Evolutionary conservation across 1,140 invertebrate species (phyloP), one percentile per base, ranked within the genome.

Genomic region (Bombus consobrinus): DNA sequence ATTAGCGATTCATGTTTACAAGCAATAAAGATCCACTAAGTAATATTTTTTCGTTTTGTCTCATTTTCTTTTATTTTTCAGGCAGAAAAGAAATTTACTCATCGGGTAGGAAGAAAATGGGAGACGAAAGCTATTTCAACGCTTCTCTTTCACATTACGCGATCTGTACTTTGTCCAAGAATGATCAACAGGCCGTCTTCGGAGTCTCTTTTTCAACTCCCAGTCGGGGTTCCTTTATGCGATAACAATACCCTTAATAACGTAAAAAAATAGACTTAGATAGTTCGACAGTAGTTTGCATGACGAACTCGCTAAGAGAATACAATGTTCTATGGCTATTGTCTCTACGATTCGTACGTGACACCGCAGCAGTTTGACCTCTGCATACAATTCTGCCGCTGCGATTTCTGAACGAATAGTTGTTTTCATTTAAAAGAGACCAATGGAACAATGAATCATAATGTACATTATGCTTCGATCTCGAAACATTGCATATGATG

Each of bases 161-260:
- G 6, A 22, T 10, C 12, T 25, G 18, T 72, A 41, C 37, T 22
- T n/a, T 0, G 80, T 18, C n/a, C 37, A 34, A 39, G 32, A 73
- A 81, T 73, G 69, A 62, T 47, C 34, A 68, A 81, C 66, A 71
- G 68, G 25, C 53, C 80, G 53, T 3, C n/a, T 37, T 34, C 69
- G 12, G 34, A 25, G n/a, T 59, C 39, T 43, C 53, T 41, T 12
- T 78, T 41, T 5, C 15, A 64, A 37, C 5, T 22, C 1, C 41
- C n/a, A 8, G 2, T 62, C n/a, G 8, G 1, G 4, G 32, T 13
- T 22, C 47, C n/a, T 81, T 81, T 73, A 81, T 73, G 53, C 69
- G 69, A 41, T 43, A 41, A 62, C n/a, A 73, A 64, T 81, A 81
- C n/a, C 18, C 18, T 73, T 62, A 81, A 73, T 64, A 81, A 43